phyloP scores from a whole-genome alignment of 2,888 invertebrate species.

The Lasioglossum oenotherae region DNA sequence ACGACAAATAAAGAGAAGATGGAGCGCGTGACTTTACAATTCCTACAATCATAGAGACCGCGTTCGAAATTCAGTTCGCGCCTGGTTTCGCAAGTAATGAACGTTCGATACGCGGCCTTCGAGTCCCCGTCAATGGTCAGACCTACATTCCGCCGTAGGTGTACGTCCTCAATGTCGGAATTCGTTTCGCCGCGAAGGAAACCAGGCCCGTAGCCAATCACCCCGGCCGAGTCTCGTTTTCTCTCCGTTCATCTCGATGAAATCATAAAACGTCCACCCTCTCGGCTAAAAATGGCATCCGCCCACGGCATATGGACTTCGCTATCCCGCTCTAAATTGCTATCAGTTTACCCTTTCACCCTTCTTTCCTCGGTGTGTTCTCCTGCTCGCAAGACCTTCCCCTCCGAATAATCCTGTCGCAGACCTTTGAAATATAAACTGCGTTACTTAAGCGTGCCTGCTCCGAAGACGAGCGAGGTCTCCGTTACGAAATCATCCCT shows the following conservation, averaged over 20 bases:
- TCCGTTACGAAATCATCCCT: slow-evolving; percentile 9
- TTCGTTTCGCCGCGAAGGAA: slow-evolving; percentile 41
- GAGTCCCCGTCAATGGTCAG: slow-evolving; percentile 46
- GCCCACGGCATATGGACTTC: slow-evolving; percentile 50
- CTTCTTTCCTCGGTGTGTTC: slow-evolving; percentile 10
- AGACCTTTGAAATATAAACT: slow-evolving; percentile 7
- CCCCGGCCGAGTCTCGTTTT: not conserved
- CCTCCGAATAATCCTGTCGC: not conserved
- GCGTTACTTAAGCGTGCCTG: slow-evolving; percentile 12
- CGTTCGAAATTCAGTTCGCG: not conserved
- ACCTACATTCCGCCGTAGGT: slow-evolving; percentile 62
- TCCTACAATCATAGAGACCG: not conserved
- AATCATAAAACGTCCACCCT: not conserved
- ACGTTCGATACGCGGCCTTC: slow-evolving; percentile 53
- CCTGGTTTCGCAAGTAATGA: slow-evolving; percentile 22
- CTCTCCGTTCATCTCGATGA: not conserved
- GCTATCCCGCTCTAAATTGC: slow-evolving; percentile 45
- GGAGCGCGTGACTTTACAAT: not conserved
- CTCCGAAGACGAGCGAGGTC: not conserved
- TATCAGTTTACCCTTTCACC: slow-evolving; percentile 50
- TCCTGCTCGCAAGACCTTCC: not conserved
- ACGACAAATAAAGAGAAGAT: no score
- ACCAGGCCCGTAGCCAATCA: slow-evolving; percentile 17
- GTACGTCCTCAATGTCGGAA: slow-evolving; percentile 48
- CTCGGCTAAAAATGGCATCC: slow-evolving; percentile 39